A percentile compares a stretch with the other conserved stretches of the same genome.
Conservation (phyloP, 2,113 vertebrate genomes). For the Callocephalon fimbriatum region DNA sequence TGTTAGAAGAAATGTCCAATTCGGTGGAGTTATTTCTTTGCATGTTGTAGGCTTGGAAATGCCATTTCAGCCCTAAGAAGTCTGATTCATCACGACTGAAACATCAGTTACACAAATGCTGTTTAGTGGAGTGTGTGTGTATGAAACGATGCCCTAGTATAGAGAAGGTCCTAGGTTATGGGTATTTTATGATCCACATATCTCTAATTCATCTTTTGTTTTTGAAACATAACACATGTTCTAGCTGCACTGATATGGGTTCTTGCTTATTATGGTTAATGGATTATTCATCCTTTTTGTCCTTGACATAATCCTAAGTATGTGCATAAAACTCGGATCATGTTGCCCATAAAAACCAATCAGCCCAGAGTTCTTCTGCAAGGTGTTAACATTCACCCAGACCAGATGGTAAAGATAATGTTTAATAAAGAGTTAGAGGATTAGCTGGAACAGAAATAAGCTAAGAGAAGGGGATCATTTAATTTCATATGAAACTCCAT, state of each 20-base stretch:
- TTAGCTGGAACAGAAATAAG: slow-evolving; percentile 76
- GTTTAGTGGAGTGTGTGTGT: slow-evolving; percentile 36
- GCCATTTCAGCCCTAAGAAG: slow-evolving; percentile 58
- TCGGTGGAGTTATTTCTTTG: slow-evolving; percentile 60
- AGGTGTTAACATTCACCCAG: slow-evolving; percentile 69
- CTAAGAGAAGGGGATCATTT: slow-evolving; percentile 77
- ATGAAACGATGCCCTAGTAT: slow-evolving; percentile 44
- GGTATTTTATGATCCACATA: slow-evolving; percentile 58
- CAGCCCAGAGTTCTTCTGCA: slow-evolving; percentile 69
- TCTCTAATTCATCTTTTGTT: slow-evolving; percentile 68
- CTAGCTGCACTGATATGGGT: slow-evolving; percentile 64
- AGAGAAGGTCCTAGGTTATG: slow-evolving; percentile 2
- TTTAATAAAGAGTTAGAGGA: slow-evolving; percentile 84
- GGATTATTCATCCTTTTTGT: slow-evolving; percentile 79
- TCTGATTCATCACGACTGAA: slow-evolving; percentile 56
- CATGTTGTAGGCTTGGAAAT: slow-evolving; percentile 59
- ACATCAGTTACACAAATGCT: slow-evolving; percentile 49
- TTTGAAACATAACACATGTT: slow-evolving; percentile 74
- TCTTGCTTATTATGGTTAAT: slow-evolving; percentile 80
- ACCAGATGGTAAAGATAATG: slow-evolving; percentile 84
- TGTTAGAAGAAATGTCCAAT: slow-evolving; percentile 10
- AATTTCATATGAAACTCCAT: slow-evolving; percentile 75
- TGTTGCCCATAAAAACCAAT: slow-evolving; percentile 77
- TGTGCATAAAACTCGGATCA: slow-evolving; percentile 78
- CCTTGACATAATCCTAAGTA: slow-evolving; percentile 79